phyloP scores from a whole-genome alignment of 2,888 invertebrate genomes.

The Euzophera pinguis region DNA sequence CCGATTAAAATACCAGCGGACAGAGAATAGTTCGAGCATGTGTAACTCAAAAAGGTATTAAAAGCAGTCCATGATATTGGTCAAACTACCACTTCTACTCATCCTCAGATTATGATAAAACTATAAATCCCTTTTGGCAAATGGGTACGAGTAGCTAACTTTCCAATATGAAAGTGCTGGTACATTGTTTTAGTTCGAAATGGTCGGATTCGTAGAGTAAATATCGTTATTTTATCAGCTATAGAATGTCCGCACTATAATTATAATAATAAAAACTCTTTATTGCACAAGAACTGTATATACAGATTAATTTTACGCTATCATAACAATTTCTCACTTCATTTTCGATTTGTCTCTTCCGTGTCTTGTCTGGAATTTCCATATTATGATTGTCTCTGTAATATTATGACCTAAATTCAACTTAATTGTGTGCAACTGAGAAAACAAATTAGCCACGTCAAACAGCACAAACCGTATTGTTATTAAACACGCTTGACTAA shows the following conservation, averaged over 20 bases:
- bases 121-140: constrained; percentile 20
- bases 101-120: constrained; percentile 22
- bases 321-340: no score
- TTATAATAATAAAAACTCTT: no score
- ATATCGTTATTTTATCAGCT: neutral
- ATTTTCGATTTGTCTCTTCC: no score
- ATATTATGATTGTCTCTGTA: no score
- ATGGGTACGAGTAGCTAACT: constrained; percentile 19
- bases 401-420: no score
- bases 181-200: constrained; percentile 11
- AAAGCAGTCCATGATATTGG: constrained; percentile 12
- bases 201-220: neutral
- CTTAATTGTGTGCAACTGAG: no score
- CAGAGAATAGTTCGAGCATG: neutral
- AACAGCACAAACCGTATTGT: no score
- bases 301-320: no score
- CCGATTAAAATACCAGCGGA: constrained; percentile 3
- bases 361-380: no score
- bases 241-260: neutral
- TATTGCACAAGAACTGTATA: no score
- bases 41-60: constrained; percentile 12
- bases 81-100: constrained; percentile 1
- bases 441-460: no score
- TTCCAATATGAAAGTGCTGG: constrained; percentile 25
- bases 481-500: no score